Conservation (phyloP, 1,140 invertebrate species). For the Nephila pilipes region DNA sequence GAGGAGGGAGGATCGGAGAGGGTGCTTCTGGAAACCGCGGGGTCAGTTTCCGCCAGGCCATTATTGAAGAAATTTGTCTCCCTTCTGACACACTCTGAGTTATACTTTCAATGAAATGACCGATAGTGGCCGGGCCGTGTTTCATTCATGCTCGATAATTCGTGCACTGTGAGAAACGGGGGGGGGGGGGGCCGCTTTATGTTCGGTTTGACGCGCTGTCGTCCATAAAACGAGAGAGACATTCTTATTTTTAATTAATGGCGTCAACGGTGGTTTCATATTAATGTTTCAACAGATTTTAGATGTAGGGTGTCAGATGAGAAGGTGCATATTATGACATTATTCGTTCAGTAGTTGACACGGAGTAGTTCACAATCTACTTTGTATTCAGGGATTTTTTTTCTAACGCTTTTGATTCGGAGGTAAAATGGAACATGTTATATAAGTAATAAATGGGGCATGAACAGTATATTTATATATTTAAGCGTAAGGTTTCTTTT, state of each 20-base stretch:
- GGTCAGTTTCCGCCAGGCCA: conserved; percentile 55
- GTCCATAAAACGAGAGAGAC: conserved; percentile 47
- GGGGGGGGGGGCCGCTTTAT: not conserved
- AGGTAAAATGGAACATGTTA: too few species aligned
- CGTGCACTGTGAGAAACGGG: not conserved
- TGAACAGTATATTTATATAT: too few species aligned
- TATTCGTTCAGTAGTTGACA: not conserved
- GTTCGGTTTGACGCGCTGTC: conserved; percentile 58
- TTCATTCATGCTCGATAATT: conserved; percentile 70
- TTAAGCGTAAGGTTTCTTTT: too few species aligned
- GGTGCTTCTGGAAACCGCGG: conserved; percentile 36
- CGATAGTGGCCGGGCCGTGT: conserved; percentile 16
- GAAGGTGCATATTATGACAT: not conserved
- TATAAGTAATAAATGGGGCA: too few species aligned
- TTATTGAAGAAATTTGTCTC: conserved; percentile 66
- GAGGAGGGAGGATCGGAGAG: not conserved
- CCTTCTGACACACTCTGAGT: conserved; percentile 58
- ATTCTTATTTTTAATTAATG: conserved; percentile 69
- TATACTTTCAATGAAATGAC: conserved; percentile 65
- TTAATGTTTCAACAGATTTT: not conserved
- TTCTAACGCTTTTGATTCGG: too few species aligned
- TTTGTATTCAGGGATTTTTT: too few species aligned
- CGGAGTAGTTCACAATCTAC: too few species aligned
- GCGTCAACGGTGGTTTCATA: conserved; percentile 22
- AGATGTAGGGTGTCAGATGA: not conserved